Evolutionary conservation across 2,113 vertebrate genomes (phyloP).

Genomic region (Odobenus rosmarus): DNA sequence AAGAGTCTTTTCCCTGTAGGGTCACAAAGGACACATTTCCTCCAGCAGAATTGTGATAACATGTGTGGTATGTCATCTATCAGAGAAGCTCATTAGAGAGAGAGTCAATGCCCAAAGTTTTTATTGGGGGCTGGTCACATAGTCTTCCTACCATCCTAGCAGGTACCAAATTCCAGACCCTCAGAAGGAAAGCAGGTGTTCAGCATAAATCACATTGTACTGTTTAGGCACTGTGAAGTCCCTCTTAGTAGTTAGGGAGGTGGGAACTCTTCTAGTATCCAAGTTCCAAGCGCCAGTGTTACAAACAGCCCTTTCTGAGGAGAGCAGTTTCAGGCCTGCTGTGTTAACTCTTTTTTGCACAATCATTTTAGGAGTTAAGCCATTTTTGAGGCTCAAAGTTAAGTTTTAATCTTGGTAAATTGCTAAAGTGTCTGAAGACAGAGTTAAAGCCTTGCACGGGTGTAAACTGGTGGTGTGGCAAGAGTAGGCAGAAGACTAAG

Average conservation of each 20-base stretch:
- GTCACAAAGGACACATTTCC: neutral
- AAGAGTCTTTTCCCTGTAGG: neutral
- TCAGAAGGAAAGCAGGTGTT: constrained; percentile 20
- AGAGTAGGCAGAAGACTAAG: neutral
- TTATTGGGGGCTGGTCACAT: neutral
- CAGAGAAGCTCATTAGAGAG: constrained; percentile 10
- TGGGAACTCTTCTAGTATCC: neutral
- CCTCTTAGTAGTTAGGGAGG: neutral
- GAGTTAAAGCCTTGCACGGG: neutral
- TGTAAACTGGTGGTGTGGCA: neutral
- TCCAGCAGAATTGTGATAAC: neutral
- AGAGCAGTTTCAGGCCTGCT: neutral
- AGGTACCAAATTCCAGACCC: constrained; percentile 12
- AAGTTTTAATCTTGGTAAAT: constrained; percentile 46
- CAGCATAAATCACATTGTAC: neutral
- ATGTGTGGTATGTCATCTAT: neutral
- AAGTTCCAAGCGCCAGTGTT: neutral
- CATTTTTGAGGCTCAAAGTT: constrained; percentile 18
- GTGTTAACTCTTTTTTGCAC: neutral
- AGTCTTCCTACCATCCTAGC: neutral
- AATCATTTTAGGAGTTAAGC: neutral
- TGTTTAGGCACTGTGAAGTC: neutral
- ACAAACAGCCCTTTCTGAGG: neutral
- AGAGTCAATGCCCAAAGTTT: neutral
- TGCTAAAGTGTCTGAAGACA: neutral